phyloP scores from a whole-genome alignment of 2,888 invertebrate species.

The Nemapogon koenigi region DNA sequence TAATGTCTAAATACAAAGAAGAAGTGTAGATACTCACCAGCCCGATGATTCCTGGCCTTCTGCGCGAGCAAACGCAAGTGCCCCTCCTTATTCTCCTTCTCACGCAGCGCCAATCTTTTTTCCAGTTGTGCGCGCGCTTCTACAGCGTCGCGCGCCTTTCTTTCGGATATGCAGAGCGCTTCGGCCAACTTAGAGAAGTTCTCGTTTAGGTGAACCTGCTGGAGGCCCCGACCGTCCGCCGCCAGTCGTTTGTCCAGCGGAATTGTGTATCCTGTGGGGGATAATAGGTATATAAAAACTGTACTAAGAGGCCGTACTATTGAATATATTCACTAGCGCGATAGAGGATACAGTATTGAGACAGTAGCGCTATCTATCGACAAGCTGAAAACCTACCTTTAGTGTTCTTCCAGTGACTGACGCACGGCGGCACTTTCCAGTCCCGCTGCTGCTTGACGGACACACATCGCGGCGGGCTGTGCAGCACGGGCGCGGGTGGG shows the following conservation, averaged over 20 bases:
- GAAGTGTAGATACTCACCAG: slow-evolving; percentile 75
- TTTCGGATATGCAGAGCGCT: slow-evolving; percentile 95
- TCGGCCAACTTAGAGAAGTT: slow-evolving; percentile 99
- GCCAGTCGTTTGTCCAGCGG: slow-evolving; percentile 97
- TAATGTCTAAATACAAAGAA: too few relatives aligned
- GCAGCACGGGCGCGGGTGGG: slow-evolving; percentile 98
- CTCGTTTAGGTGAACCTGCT: slow-evolving; percentile 97
- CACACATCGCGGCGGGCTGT: slow-evolving; percentile 96
- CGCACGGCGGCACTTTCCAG: slow-evolving; percentile 98
- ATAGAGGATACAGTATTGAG: too few relatives aligned
- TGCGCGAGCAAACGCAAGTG: slow-evolving; percentile 92
- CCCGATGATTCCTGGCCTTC: slow-evolving; percentile 93
- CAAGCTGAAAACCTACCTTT: slow-evolving; percentile 64
- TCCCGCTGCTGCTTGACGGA: slow-evolving; percentile 99
- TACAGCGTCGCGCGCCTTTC: slow-evolving; percentile 95
- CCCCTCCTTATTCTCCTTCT: slow-evolving; percentile 98
- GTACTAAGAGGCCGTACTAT: too few relatives aligned
- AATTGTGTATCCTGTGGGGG: slow-evolving; percentile 85
- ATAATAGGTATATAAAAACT: slow-evolving; percentile 14
- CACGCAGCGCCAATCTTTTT: slow-evolving; percentile 94
- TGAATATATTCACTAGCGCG: too few relatives aligned
- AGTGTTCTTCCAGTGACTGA: slow-evolving; percentile 99
- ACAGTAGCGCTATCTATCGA: too few relatives aligned
- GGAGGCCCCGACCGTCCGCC: slow-evolving; percentile 96
- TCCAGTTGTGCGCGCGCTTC: slow-evolving; percentile 96